These are phyloP conservation scores for Hermaeophaga mercurialis DNA, from an alignment of 2,888 invertebrate species.

Conservation along the genomic window DNA sequence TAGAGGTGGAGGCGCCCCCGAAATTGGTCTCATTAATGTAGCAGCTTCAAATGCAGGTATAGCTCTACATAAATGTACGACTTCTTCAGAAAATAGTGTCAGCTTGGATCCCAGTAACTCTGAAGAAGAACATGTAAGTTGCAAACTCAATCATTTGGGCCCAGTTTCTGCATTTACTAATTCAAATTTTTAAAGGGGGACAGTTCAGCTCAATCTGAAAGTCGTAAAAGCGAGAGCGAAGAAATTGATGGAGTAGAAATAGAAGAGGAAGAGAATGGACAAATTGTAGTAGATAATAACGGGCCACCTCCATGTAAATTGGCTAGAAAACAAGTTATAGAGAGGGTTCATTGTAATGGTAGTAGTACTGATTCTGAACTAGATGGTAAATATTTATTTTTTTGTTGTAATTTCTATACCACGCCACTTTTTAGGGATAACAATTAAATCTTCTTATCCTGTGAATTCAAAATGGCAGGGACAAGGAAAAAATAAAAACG, in stretches of 20 bases:
- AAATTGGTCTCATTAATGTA: conserved; percentile 54
- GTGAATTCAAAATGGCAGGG: conserved; percentile 43
- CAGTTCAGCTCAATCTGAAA: conserved; percentile 62
- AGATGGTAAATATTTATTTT: conserved; percentile 44
- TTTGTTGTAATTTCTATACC: too few species aligned
- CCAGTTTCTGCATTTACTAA: too few species aligned
- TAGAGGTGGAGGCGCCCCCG: conserved; percentile 64
- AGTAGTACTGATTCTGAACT: conserved; percentile 53
- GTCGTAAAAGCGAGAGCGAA: conserved; percentile 60
- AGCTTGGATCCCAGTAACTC: conserved; percentile 82
- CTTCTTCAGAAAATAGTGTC: conserved; percentile 79
- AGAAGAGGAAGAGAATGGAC: conserved; percentile 57
- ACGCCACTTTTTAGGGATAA: conserved; percentile 39
- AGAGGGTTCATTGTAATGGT: conserved; percentile 45
- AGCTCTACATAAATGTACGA: conserved; percentile 60
- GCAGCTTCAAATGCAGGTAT: conserved; percentile 58
- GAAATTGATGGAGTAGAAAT: conserved; percentile 58
- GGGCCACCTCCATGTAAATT: conserved; percentile 63
- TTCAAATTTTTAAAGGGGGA: conserved; percentile 62
- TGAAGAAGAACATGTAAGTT: conserved; percentile 69
- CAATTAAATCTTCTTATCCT: conserved; percentile 41
- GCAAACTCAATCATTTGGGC: too few species aligned
- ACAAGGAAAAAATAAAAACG: conserved; percentile 49
- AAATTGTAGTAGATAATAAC: conserved; percentile 55
- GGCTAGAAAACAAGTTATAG: conserved; percentile 49